Evolutionary conservation across 1,140 invertebrate genomes (phyloP).

Genomic region (Linepithema humile): DNA sequence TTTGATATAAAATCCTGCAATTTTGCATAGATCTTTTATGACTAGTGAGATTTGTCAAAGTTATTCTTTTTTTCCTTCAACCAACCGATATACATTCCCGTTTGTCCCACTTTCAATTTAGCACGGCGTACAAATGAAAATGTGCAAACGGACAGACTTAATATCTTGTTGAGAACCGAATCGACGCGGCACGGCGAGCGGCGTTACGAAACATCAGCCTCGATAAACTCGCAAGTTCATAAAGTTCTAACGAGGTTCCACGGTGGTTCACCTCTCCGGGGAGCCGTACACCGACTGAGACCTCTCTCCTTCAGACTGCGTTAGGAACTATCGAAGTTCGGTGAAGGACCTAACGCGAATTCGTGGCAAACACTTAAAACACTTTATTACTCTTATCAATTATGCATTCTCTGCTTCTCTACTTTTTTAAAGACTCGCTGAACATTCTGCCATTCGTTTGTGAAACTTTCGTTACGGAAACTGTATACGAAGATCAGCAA

Average conservation of each 20-base stretch:
- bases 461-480: too few species aligned
- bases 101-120: background rate
- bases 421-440: background rate
- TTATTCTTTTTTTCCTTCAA: background rate
- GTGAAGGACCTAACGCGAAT: background rate
- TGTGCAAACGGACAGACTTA: slow-evolving; percentile 9
- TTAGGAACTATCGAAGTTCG: slow-evolving; percentile 29
- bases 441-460: too few species aligned
- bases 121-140: slow-evolving; percentile 14
- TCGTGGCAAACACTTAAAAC: slow-evolving; percentile 1
- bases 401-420: background rate
- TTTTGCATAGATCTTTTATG: background rate
- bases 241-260: slow-evolving; percentile 58
- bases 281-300: background rate
- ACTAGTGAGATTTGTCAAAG: slow-evolving; percentile 1
- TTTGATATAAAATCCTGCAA: slow-evolving; percentile 10
- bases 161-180: slow-evolving; percentile 6
- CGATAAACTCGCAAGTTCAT: slow-evolving; percentile 51
- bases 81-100: background rate
- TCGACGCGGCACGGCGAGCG: background rate
- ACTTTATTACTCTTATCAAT: slow-evolving; percentile 32
- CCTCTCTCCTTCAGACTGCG: background rate
- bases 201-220: slow-evolving; percentile 36
- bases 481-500: too few species aligned
- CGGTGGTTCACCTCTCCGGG: slow-evolving; percentile 42